Base-by-base conservation (phyloP, 2,888 invertebrate genomes). In the Eulithis testata region DNA sequence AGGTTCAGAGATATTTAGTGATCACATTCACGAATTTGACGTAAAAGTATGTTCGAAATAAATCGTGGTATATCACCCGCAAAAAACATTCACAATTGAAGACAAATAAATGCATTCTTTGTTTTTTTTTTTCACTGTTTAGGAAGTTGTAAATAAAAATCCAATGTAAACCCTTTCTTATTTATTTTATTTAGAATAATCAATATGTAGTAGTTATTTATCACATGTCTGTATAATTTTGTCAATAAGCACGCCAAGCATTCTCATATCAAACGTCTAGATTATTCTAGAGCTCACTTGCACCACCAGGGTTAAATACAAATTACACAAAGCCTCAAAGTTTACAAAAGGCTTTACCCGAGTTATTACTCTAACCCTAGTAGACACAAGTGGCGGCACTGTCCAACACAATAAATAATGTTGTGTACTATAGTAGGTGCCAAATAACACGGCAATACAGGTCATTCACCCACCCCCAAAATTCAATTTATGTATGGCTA, bases 141-240 rank as follows among this genome's bases (percentile, higher is more conserved):
- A 31, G 31, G 31, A 31, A 31, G 31, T 40, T 50, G 21, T 1
- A 36, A 80, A 82, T 79, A 78, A 78, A 89, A 87, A 82, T 49
- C 68, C 74, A 65, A 61, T 65, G 51, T 76, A 73, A 88, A 89
- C 85, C 86, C 85, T 87, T 90, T 88, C 81, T 83, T 84, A 77
- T 90, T 91, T 91, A 77, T 90, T 91, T 91, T 90, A 89, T 91
- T 61, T 86, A 85, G 89, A 89, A 89, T 90, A 87, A 83, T 88
- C 85, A 87, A 85, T 89, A 72, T 70, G 72, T 72, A 85, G 77
- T 81, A 77, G 67, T 65, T 85, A 86, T 85, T 86, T 91, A 91
- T 91, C 91, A 91, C 91, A 90, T 88, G 84, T 90, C 82, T 83
- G 89, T 89, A 89, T 86, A 84, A 88, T 85, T 86, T 81, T 88